Evolutionary conservation across 2,888 invertebrate species (phyloP).

Genomic region (Gnatocerus cornutus): DNA sequence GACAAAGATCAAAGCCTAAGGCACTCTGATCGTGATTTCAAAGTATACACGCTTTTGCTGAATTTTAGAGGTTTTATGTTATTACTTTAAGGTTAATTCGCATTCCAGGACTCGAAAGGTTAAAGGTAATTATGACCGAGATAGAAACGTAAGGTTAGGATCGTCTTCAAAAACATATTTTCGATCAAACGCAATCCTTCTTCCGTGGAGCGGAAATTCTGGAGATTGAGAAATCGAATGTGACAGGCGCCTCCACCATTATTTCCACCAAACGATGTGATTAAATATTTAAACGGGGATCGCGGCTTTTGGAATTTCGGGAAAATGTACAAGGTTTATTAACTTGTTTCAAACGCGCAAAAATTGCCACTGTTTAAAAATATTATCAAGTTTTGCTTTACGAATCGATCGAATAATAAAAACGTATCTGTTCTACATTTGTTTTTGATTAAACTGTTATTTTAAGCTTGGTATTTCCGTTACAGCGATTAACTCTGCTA

Average conservation of each 20-base stretch:
- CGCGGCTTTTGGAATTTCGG: neutral
- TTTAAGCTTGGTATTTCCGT: too few species aligned
- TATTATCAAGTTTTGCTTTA: too few species aligned
- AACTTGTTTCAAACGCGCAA: too few species aligned
- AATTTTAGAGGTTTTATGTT: slow-evolving; percentile 22
- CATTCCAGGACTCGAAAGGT: slow-evolving; percentile 15
- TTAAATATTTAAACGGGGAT: neutral
- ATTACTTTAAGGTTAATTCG: slow-evolving; percentile 23
- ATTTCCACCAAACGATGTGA: neutral
- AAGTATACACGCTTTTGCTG: neutral
- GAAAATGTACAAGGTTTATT: too few species aligned
- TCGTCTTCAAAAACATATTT: too few species aligned
- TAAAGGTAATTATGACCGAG: slow-evolving; percentile 26
- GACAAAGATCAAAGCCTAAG: slow-evolving; percentile 20
- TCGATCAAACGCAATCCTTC: neutral
- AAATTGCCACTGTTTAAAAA: too few species aligned
- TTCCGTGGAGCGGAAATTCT: neutral
- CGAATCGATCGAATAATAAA: too few species aligned
- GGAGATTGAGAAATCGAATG: slow-evolving; percentile 2
- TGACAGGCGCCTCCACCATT: slow-evolving; percentile 29
- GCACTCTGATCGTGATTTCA: neutral
- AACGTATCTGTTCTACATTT: too few species aligned
- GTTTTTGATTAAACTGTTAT: too few species aligned
- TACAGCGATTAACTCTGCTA: too few species aligned
- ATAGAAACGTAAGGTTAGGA: neutral